Base-by-base conservation (phyloP, 2,888 invertebrate species). In the Pristionchus japonicus region DNA sequence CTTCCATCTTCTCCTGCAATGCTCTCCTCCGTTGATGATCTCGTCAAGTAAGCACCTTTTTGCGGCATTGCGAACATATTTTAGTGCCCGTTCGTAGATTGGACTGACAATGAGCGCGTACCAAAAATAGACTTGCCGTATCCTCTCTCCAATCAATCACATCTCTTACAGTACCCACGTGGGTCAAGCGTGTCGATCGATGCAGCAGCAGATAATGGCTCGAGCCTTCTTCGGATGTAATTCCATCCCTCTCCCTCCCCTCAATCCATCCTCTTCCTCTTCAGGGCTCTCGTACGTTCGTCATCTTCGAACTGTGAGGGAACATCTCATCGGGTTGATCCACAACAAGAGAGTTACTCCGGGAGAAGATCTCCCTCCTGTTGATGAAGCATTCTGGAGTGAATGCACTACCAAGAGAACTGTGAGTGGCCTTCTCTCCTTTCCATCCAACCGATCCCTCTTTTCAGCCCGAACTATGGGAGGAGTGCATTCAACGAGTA, bases 121-220 rank as follows among this genome's bases (percentile, higher is more conserved):
- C 47, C 6, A 20, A 1, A 52, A 20, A n/a, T 57, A n/a, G 20
- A 20, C 23, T 3, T 0, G 23, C 23, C 11, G 31, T 20, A 3
- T 34, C 37, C 11, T 3, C 17, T 47, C 43, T 47, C 43, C 49
- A 17, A 31, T 23, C 20, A 15, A 27, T 9, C 11, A 27, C 15
- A 80, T 83, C 3, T 52, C n/a, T 91, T 93, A 86, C 93, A 96
- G 96, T 89, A 95, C 95, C 89, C 95, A 96, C 74, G 95, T 96
- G 90, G 96, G 97, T 94, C 95, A 97, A 92, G 97, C 98, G 17
- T 98, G 98, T 95, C 97, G 97, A 94, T 97, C 97, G 0, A 98
- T 98, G 98, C 96, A 97, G 89, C 96, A 97, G 20, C 98, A 98
- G 95, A 98, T 98, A 89, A 97, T 98, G 91, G 98, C 98, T 0